Evolutionary conservation across 1,140 invertebrate species (phyloP).

Genomic region (Globodera rostochiensis): DNA sequence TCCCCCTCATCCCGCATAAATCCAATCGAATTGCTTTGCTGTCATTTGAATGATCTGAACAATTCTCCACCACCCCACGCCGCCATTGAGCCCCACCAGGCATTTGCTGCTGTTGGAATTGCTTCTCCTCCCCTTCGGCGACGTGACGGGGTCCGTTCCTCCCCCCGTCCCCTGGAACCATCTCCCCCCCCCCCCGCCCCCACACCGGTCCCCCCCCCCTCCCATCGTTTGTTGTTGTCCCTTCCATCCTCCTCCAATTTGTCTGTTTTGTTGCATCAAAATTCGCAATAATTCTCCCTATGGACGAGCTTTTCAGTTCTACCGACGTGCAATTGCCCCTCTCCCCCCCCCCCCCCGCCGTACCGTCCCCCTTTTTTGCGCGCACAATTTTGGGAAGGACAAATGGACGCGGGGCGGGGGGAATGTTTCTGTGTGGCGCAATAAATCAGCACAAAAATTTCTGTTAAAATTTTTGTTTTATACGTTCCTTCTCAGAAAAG

Average conservation of each 20-base stretch:
- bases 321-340: conserved; percentile 7
- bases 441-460: conserved; percentile 18
- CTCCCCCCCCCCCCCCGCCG: background rate
- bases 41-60: background rate
- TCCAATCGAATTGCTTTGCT: conserved; percentile 3
- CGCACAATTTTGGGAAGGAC: conserved; percentile 3
- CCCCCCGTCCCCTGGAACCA: background rate
- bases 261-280: conserved; percentile 16
- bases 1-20: background rate
- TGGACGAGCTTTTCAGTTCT: conserved; percentile 6
- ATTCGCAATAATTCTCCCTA: conserved; percentile 14
- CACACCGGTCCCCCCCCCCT: too few relatives aligned
- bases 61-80: background rate
- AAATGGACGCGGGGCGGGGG: background rate
- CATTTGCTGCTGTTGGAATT: background rate
- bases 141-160: background rate
- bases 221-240: too few relatives aligned
- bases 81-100: conserved; percentile 1
- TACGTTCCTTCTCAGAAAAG: background rate
- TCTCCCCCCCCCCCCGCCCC: background rate
- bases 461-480: background rate
- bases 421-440: conserved; percentile 12
- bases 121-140: background rate
- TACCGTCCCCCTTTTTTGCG: background rate
- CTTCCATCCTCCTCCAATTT: background rate